Conservation (phyloP, 2,113 vertebrate genomes). For the Rhizomys pruinosus region DNA sequence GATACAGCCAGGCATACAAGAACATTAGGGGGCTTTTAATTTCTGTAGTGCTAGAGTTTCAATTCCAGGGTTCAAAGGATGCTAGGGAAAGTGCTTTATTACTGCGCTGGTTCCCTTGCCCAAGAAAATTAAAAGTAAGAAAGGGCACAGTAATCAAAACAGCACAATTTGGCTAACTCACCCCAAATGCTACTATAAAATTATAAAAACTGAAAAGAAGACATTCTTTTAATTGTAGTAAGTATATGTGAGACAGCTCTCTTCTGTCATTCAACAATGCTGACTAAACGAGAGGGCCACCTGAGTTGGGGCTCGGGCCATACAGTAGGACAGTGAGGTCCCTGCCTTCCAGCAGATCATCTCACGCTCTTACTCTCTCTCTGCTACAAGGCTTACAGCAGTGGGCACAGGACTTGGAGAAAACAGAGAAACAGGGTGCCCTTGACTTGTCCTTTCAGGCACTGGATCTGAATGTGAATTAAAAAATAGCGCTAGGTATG, state of each 20-base stretch:
- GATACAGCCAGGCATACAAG: not conserved
- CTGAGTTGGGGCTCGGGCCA: not conserved
- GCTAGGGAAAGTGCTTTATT: not conserved
- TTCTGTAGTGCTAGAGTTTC: not conserved
- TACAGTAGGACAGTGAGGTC: not conserved
- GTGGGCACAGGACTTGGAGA: not conserved
- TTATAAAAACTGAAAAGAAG: not conserved
- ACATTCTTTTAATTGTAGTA: not conserved
- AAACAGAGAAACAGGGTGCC: not conserved
- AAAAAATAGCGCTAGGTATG: not conserved
- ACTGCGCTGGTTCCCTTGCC: not conserved
- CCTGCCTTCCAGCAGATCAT: not conserved
- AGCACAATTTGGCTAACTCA: conserved; percentile 20
- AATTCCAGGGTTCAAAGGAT: not conserved
- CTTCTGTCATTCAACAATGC: not conserved
- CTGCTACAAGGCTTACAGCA: not conserved
- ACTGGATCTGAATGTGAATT: not conserved
- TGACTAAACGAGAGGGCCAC: not conserved
- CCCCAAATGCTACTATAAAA: not conserved
- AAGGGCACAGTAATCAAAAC: not conserved
- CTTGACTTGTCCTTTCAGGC: not conserved
- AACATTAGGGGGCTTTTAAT: not conserved
- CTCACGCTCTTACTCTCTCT: not conserved
- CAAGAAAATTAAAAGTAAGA: not conserved
- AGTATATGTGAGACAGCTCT: not conserved